A percentile compares a stretch with the other conserved stretches of the same genome.
Conservation (phyloP, 2,888 invertebrate genomes). For the Nemotelus nigrinus region DNA sequence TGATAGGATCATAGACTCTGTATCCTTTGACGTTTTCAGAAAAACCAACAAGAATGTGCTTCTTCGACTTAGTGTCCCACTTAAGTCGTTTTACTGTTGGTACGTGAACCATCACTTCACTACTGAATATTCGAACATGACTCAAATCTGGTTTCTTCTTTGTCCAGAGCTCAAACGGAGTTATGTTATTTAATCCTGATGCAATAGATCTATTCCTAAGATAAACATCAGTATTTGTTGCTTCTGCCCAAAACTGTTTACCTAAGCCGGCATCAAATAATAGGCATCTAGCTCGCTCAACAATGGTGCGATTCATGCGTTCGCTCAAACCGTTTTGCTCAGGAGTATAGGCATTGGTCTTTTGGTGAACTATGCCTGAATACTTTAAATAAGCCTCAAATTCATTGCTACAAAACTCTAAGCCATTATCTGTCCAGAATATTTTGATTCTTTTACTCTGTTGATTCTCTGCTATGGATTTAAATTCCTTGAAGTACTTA, state of each 20-base stretch:
- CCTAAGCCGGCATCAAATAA: no score
- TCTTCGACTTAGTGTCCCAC: constrained; percentile 56
- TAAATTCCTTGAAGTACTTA: neutral
- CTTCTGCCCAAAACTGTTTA: constrained; percentile 47
- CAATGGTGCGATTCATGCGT: no score
- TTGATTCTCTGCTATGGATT: neutral
- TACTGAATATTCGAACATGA: constrained; percentile 60
- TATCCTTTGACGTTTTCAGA: constrained; percentile 55
- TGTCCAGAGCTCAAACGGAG: constrained; percentile 56
- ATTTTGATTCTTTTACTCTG: neutral
- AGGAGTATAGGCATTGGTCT: neutral
- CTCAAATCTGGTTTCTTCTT: constrained; percentile 57
- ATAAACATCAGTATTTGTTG: constrained; percentile 51
- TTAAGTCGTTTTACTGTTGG: constrained; percentile 55
- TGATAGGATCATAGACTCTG: constrained; percentile 45
- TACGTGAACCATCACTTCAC: constrained; percentile 56
- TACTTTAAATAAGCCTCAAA: neutral
- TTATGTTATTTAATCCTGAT: constrained; percentile 49
- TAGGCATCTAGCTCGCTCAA: no score
- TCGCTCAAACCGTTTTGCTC: neutral
- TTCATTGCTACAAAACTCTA: neutral
- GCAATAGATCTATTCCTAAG: constrained; percentile 45
- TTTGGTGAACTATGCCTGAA: neutral
- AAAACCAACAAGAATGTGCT: constrained; percentile 58
- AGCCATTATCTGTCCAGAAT: no score